Base-by-base conservation (phyloP, 2,113 vertebrate genomes). In the Osmerus mordax region DNA sequence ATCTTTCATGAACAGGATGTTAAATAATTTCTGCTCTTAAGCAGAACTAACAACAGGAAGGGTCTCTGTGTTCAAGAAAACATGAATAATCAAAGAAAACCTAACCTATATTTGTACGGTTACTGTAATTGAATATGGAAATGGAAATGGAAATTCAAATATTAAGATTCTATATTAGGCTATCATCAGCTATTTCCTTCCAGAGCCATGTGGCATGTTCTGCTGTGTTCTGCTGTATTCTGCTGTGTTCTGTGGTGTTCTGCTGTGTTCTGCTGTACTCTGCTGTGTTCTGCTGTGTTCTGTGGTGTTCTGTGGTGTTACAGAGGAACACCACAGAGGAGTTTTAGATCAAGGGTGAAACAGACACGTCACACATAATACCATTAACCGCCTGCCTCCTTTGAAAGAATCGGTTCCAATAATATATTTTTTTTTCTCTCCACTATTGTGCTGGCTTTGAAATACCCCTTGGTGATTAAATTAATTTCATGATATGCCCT, bases 401-500 rank as follows among this genome's bases (percentile, higher is more conserved):
- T 85, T 78, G 47, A 28, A 77, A 76, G 80, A 75, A 75, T 58
- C 69, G 41, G 78, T 76, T 82, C 77, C 67, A 75, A 56, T 16
- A 18, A 36, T 78, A 77, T 12, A 56, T 47, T 70, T 73, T 59
- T 59, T 73, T 64, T 69, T 63, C 71, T 51, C 70, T 72, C 67
- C 71, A 29, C 65, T 77, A 41, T 85, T 67, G 71, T 69, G 55
- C 59, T 67, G 65, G 70, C 65, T 69, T 66, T 56, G 68, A 58
- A 75, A 53, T 63, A 29, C 73, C 70, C 67, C 61, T 75, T 73
- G 71, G 72, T 78, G 64, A 70, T 47, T 71, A 78, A 66, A 70
- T 65, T 81, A 81, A 87, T 87, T 86, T 73, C 67, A 78, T 86
- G 77, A 83, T 79, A 69, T 72, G 72, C 67, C 59, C 61, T 68